A percentile compares a stretch with the other conserved stretches of the same genome.
These are phyloP conservation scores for Menidia menidia DNA, from an alignment of 2,797 vertebrate genomes.

Conservation along the genomic window DNA sequence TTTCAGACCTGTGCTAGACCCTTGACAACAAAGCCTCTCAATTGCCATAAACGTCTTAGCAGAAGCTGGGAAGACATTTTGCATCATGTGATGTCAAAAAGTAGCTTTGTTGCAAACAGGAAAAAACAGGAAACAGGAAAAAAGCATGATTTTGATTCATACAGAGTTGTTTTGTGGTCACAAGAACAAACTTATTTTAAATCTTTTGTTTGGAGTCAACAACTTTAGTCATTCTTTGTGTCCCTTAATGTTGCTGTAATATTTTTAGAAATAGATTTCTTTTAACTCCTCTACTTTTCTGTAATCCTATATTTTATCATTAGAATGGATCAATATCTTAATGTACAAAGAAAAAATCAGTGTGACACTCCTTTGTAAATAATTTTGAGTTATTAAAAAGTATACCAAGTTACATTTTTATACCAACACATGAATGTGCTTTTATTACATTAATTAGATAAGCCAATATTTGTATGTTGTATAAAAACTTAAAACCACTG, in stretches of 20 bases:
- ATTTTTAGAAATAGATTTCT: constrained; percentile 68
- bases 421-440: constrained; percentile 86
- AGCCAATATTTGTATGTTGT: constrained; percentile 72
- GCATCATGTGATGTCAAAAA: constrained; percentile 65
- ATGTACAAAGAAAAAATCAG: constrained; percentile 66
- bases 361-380: constrained; percentile 81
- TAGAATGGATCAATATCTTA: constrained; percentile 68
- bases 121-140: too few relatives aligned
- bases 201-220: constrained; percentile 23
- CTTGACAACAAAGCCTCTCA: constrained; percentile 8
- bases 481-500: constrained; percentile 19
- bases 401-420: constrained; percentile 85
- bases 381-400: constrained; percentile 77
- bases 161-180: constrained; percentile 31
- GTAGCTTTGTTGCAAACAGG: too few relatives aligned
- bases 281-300: constrained; percentile 62
- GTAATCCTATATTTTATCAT: constrained; percentile 56
- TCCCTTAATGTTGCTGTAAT: constrained; percentile 55
- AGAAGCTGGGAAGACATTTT: constrained; percentile 21
- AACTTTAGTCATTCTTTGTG: constrained; percentile 28
- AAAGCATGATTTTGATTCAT: constrained; percentile 83
- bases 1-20: constrained; percentile 23
- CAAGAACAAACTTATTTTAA: constrained; percentile 12
- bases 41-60: constrained; percentile 39
- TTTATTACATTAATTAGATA: constrained; percentile 79